Percentiles rank a stretch among this genome's conserved stretches.
Evolutionary conservation across 2,113 vertebrate species (phyloP).

Genomic region (Ia io): DNA sequence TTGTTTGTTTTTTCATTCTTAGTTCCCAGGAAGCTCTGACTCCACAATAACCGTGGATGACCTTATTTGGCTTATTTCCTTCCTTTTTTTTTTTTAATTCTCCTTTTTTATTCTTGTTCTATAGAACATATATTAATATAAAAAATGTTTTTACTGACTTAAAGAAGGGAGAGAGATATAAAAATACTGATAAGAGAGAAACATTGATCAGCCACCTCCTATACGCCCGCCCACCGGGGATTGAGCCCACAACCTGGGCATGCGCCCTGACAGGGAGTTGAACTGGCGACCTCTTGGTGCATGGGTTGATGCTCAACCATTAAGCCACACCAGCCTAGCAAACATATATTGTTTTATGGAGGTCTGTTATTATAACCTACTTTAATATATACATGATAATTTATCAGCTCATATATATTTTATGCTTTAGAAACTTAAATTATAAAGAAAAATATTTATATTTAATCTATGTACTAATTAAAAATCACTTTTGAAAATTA

Average conservation of each 20-base stretch:
- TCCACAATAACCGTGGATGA: neutral
- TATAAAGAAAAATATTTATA: neutral
- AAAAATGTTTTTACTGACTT: no score
- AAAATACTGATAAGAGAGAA: no score
- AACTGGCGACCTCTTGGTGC: no score
- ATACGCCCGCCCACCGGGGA: no score
- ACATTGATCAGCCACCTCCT: no score
- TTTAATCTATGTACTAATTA: neutral
- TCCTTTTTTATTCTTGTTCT: neutral
- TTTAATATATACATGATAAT: neutral
- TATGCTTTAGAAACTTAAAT: conserved; percentile 23
- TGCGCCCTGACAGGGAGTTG: no score
- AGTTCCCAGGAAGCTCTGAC: neutral
- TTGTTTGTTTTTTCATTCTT: neutral
- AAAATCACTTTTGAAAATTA: neutral
- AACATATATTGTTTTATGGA: neutral
- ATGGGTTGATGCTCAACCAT: no score
- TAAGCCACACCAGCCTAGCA: no score
- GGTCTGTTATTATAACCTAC: neutral
- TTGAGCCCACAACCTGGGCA: no score
- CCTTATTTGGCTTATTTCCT: conserved; percentile 1
- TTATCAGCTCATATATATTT: neutral
- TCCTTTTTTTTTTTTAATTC: neutral
- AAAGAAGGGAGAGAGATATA: no score
- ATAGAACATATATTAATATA: neutral